Base-by-base conservation (phyloP, 2,113 vertebrate species). In the Zosterops borbonicus region DNA sequence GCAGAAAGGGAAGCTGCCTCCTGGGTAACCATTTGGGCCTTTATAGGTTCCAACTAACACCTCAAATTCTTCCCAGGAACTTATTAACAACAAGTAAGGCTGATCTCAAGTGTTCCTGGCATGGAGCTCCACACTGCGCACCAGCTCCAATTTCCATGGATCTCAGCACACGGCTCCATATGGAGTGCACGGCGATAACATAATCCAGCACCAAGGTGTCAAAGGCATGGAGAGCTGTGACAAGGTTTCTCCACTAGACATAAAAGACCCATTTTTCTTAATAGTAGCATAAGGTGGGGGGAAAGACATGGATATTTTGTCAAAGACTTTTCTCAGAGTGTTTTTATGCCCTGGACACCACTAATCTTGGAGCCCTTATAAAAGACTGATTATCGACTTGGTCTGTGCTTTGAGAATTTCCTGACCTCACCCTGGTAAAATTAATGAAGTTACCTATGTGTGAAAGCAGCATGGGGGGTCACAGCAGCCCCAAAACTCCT, bases 41-140 rank as follows among this genome's bases (percentile, higher is more conserved):
- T 94, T 96, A 78, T 67, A 88, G 35, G 29, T 76, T 93, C 83
- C 63, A 89, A 49, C 63, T 47, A 89, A 95, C 95, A 91, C 90
- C 74, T 67, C 77, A 44, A 94, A 87, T 94, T 94, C 90, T 94
- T 62, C 87, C 73, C 76, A 95, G 63, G 76, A 97, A 20, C 69
- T 65, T 90, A 64, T 60, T 94, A 92, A 87, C 70, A 63, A 41
- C 17, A n/a, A 68, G 71, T 42, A 88, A 73, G 82, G 75, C 76
- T 71, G 89, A 74, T 89, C 76, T 87, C 71, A 93, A 77, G 47
- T 50, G 75, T 93, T 95, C 87, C 81, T 96, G 95, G 87, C 89
- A 85, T 55, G 52, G 73, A 85, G 71, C 37, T 95, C 52, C 74
- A 49, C 81, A 31, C 37, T 12, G 65, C 39, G 89, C 86, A 89